Evolutionary conservation across 2,888 invertebrate genomes (phyloP), one percentile per base, ranked within the genome.

Genomic region (Gymnosoma rotundatum): DNA sequence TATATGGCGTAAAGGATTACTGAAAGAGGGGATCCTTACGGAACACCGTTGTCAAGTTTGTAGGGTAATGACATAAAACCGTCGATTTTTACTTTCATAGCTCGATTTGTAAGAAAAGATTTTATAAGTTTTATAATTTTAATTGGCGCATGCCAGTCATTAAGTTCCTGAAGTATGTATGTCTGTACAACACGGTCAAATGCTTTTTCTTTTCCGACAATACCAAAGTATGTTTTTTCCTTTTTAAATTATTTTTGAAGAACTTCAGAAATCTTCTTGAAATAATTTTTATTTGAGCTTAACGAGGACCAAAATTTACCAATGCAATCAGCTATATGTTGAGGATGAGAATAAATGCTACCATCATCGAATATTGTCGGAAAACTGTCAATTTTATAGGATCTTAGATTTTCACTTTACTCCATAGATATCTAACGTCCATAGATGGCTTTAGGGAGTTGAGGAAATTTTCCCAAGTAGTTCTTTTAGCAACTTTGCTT

Each of bases 381-480:
- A 25, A 54, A 54, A 21, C 21, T 54, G 10, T 54, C 21, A 21
- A 12, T 14, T 54, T 56, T 14, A 38, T 54, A 0, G 1, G 18
- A n/a, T 20, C 58, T 64, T 10, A 78, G 16, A 5, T 76, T 72
- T 72, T 69, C 0, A 73, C 63, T 3, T 63, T 80, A 2, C 25
- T 52, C 81, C 84, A 81, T 18, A 78, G n/a, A 12, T 14, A 16
- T 1, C 56, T n/a, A 9, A 76, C 58, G n/a, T 85, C 85, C 52
- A 76, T 48, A 4, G 52, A n/a, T 14, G 79, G 73, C 20, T 73
- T 79, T 0, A 82, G 18, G 0, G 66, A 82, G 7, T 78, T 74
- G 0, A 78, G 4, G n/a, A 78, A 70, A 14, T 45, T 48, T 10
- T 38, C 32, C 78, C 69, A 81, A 1, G 78, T 76, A 12, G 0